Conservation (phyloP, 2,797 vertebrate genomes). For the Coluber constrictor region DNA sequence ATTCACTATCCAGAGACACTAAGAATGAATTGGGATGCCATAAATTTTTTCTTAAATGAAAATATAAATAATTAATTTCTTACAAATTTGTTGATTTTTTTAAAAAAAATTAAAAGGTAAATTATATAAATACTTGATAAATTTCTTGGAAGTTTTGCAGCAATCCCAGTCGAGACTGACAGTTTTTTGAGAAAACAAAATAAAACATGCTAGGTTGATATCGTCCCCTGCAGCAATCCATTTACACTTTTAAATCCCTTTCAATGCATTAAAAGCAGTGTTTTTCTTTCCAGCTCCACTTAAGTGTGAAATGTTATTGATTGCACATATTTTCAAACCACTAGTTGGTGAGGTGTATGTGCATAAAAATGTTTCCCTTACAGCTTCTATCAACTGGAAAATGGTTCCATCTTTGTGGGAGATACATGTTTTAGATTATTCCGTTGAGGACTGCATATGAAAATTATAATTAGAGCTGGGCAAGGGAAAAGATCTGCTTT, state of each 20-base stretch:
- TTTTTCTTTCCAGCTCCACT: background rate
- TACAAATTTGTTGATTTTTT: background rate
- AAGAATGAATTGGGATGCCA: background rate
- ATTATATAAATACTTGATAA: background rate
- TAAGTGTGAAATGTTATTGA: background rate
- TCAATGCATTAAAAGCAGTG: background rate
- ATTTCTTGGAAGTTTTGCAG: background rate
- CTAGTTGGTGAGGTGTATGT: background rate
- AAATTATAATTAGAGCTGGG: background rate
- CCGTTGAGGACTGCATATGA: conserved; percentile 32
- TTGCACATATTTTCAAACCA: conserved; percentile 10
- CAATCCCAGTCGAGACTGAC: background rate
- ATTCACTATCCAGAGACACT: background rate
- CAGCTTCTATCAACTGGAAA: conserved; percentile 23
- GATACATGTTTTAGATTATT: background rate
- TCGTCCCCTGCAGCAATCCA: background rate
- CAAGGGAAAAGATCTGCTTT: background rate
- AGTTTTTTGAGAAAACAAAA: background rate
- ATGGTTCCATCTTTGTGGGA: background rate
- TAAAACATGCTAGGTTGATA: background rate
- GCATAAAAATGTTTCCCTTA: background rate
- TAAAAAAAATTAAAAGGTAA: background rate
- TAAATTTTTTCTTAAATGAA: background rate
- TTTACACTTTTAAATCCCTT: background rate
- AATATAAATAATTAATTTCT: background rate